A percentile compares a stretch with the other conserved stretches of the same genome.
Evolutionary conservation across 2,797 vertebrate genomes (phyloP).

Genomic region (Mergus octosetaceus): DNA sequence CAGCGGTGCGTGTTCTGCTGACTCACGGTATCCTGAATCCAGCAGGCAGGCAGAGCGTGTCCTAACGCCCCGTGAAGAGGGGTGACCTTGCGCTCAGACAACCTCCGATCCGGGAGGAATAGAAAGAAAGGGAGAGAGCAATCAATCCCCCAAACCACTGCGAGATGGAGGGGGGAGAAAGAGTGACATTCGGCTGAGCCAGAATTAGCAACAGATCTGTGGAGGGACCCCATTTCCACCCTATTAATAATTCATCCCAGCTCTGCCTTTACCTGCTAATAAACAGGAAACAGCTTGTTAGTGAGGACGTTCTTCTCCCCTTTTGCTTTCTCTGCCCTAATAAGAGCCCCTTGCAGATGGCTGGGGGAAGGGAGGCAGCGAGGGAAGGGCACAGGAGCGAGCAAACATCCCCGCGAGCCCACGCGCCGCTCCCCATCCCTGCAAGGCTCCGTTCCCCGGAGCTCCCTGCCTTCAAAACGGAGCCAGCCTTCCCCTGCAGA

Average conservation of each 20-base stretch:
- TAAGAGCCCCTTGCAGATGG: background rate
- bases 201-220: conserved; percentile 77
- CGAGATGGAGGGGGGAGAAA: background rate
- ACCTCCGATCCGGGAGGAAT: background rate
- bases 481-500: background rate
- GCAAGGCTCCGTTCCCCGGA: rapidly evolving
- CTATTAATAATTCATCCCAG: conserved; percentile 85
- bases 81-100: conserved; percentile 71
- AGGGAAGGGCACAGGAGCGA: rapidly evolving
- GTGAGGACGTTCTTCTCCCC: conserved; percentile 37
- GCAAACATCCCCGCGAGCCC: background rate
- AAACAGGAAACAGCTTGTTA: conserved; percentile 84
- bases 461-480: rapidly evolving
- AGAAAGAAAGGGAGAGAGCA: conserved; percentile 22
- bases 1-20: conserved; percentile 15
- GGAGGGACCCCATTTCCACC: conserved; percentile 79
- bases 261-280: conserved; percentile 82
- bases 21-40: conserved; percentile 2
- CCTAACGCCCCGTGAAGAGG: background rate
- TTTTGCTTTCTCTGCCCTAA: conserved; percentile 26
- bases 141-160: conserved; percentile 64
- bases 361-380: background rate
- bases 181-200: conserved; percentile 62
- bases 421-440: background rate
- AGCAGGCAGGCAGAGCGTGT: background rate